Percentiles rank a stretch among this genome's conserved stretches.
phyloP scores from a whole-genome alignment of 2,113 vertebrate genomes.

The Neolamprologus variostigma region DNA sequence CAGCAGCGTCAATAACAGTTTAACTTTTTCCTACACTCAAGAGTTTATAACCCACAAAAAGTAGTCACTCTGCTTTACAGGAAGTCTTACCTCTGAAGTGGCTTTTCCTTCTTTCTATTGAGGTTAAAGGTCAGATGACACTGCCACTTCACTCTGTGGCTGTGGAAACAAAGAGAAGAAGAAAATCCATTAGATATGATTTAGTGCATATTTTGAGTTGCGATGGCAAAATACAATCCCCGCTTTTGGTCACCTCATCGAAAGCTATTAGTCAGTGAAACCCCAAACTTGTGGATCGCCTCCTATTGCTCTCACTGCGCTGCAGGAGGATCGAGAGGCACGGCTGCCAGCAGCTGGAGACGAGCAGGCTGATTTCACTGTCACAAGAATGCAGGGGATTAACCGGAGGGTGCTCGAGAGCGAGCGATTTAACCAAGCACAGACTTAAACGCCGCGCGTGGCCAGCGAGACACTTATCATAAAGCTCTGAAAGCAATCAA shows the following conservation, averaged over 20 bases:
- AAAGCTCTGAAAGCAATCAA: conserved; percentile 42
- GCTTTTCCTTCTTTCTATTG: conserved; percentile 20
- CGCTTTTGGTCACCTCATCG: neutral
- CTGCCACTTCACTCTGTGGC: conserved; percentile 1
- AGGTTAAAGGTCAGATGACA: conserved; percentile 46
- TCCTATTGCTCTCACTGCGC: neutral
- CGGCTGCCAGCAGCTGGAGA: neutral
- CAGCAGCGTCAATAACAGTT: neutral
- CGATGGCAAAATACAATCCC: neutral
- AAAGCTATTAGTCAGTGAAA: neutral
- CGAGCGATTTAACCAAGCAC: neutral
- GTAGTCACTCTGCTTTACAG: conserved; percentile 5
- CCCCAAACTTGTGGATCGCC: neutral
- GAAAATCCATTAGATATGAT: neutral
- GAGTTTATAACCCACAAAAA: neutral
- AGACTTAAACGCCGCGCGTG: neutral
- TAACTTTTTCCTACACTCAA: neutral
- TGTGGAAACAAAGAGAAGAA: neutral
- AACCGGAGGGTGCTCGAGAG: conserved; percentile 26
- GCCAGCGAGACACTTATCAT: conserved; percentile 5
- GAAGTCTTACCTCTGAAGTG: conserved; percentile 58
- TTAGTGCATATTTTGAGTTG: neutral
- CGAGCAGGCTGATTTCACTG: conserved; percentile 8
- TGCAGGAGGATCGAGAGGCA: neutral
- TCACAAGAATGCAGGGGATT: conserved; percentile 50